These are phyloP conservation scores for Protodeltote pygarga DNA, from an alignment of 2,888 invertebrate species.

Conservation along the genomic window DNA sequence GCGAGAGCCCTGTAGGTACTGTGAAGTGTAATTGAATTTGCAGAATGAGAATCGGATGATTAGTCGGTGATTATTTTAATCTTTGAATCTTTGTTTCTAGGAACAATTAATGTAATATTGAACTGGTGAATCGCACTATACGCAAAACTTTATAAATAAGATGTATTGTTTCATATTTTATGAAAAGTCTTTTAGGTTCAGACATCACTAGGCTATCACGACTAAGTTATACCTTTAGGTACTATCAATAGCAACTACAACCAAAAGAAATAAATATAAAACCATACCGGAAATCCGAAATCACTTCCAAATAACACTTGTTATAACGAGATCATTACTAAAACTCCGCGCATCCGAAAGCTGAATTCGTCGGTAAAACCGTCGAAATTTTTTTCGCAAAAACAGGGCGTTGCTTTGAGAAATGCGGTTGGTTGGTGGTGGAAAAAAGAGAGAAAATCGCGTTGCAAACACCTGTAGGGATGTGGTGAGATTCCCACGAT, in stretches of 20 bases:
- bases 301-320: constrained; percentile 32
- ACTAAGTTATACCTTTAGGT: too few species aligned
- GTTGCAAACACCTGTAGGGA: constrained; percentile 56
- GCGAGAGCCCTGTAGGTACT: constrained; percentile 2
- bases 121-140: too few species aligned
- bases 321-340: constrained; percentile 49
- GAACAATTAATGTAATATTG: too few species aligned
- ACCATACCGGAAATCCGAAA: constrained; percentile 7
- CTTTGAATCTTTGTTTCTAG: too few species aligned
- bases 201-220: too few species aligned
- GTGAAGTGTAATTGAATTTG: constrained; percentile 14
- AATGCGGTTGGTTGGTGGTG: constrained; percentile 45
- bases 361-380: constrained; percentile 18
- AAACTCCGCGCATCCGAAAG: constrained; percentile 33
- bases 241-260: too few species aligned
- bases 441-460: constrained; percentile 37
- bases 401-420: constrained; percentile 48
- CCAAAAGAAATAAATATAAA: constrained; percentile 1
- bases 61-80: background rate
- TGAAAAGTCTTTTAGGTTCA: too few species aligned
- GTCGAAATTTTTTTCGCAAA: constrained; percentile 32
- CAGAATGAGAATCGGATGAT: constrained; percentile 2
- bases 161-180: too few species aligned
- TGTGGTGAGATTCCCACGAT: constrained; percentile 53
- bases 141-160: too few species aligned